Base-by-base conservation (phyloP, 2,113 vertebrate species). In the Nycticebus coucang region DNA sequence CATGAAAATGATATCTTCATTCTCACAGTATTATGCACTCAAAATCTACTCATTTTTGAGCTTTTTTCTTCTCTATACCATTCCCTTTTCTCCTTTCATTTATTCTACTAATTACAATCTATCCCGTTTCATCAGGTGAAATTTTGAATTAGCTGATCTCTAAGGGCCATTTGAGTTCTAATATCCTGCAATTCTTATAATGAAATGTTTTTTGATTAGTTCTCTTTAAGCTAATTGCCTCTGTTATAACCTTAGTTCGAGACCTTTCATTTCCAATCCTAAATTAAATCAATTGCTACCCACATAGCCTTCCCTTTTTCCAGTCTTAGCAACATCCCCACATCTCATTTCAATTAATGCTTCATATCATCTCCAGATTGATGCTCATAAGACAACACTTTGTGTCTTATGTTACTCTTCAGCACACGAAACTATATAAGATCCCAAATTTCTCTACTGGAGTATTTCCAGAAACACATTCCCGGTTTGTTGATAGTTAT, bases 41-140 rank as follows among this genome's bases (percentile, higher is more conserved):
- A 94, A 89, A 77, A 83, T 83, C 37, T 83, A 94, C 59, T 89
- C n/a, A 83, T 89, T n/a, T 72, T 68, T 89, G 35, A n/a, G 7
- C 4, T 55, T 68, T 57, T 89, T 94, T 89, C 64, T 55, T 81
- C n/a, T 30, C 8, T 50, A 50, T 50, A 84, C 17, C 28, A 28
- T 82, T 64, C 28, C 26, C 10, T 21, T 57, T 82, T 35, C n/a
- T 50, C 33, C 13, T 90, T 81, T 62, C 4, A 37, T 74, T n/a
- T 74, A 64, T 64, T 50, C 78, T 66, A 75, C 21, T 94, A 77
- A 77, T 53, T 77, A 45, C 7, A 82, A 18, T 35, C 5, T 50
- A 59, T 77, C 72, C 50, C 59, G 68, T 77, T 30, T 84, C 18
- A 35, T 53, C 75, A 53, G 24, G 12, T 45, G 55, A 77, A 45